A percentile compares a stretch with the other conserved stretches of the same genome.
These are phyloP conservation scores for Chloroclystis v-ata DNA, from an alignment of 2,888 invertebrate species.

Conservation along the genomic window DNA sequence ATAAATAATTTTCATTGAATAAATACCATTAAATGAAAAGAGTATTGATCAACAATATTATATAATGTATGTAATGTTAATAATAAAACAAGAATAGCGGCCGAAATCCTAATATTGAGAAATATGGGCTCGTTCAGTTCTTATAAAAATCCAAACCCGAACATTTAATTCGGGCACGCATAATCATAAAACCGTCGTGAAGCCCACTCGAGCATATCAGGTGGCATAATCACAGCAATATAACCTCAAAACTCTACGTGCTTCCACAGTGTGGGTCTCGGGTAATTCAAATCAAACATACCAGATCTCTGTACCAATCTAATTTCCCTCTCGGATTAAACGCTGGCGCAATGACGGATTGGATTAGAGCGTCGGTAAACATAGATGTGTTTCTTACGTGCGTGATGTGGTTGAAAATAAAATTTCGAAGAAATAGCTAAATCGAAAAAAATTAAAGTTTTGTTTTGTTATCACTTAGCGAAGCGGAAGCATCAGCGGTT, in stretches of 20 bases:
- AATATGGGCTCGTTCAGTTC: no score
- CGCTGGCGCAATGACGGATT: constrained; percentile 52
- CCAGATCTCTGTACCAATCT: constrained; percentile 52
- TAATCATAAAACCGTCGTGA: constrained; percentile 12
- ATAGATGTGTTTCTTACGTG: constrained; percentile 14
- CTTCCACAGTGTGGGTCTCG: constrained; percentile 20
- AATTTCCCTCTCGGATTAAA: constrained; percentile 64
- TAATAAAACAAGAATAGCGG: no score
- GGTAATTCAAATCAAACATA: constrained; percentile 59
- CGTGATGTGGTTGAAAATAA: constrained; percentile 1
- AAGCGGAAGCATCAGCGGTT: no score
- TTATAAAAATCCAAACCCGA: background rate
- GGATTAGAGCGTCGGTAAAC: constrained; percentile 43
- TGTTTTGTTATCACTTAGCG: no score
- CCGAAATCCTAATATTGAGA: no score
- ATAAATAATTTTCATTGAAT: no score
- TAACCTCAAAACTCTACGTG: constrained; percentile 28
- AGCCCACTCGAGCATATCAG: constrained; percentile 20
- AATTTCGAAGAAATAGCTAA: no score
- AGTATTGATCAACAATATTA: no score
- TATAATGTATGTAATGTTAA: no score
- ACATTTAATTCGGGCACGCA: constrained; percentile 9
- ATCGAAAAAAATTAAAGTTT: no score
- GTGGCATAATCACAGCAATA: constrained; percentile 22
- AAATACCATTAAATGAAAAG: no score